A percentile compares a stretch with the other conserved stretches of the same genome.
Evolutionary conservation across 2,797 vertebrate species (phyloP).

Genomic region (Channa striata): DNA sequence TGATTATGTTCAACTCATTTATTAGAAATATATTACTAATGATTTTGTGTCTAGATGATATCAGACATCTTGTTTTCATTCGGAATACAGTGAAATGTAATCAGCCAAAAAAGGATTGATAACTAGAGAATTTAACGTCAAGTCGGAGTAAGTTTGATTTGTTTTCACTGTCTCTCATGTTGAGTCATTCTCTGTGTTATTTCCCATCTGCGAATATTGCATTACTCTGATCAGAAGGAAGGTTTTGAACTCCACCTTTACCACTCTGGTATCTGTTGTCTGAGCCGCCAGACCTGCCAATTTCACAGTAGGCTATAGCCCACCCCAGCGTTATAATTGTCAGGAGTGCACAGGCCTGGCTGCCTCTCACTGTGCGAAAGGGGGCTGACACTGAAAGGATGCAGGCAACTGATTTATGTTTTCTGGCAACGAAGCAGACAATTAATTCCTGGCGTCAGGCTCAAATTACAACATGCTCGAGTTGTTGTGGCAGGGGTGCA

Average conservation of each 20-base stretch:
- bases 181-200: conserved; percentile 11
- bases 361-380: conserved; percentile 42
- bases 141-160: background rate
- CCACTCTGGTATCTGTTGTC: conserved; percentile 37
- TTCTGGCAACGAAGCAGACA: conserved; percentile 75
- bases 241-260: conserved; percentile 51
- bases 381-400: conserved; percentile 52
- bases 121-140: conserved; percentile 8
- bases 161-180: background rate
- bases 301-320: conserved; percentile 64
- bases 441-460: conserved; percentile 71
- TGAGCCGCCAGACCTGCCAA: conserved; percentile 40
- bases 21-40: conserved; percentile 68
- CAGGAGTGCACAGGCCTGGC: conserved; percentile 29
- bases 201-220: conserved; percentile 9
- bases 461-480: conserved; percentile 74
- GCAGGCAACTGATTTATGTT: conserved; percentile 76
- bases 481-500: conserved; percentile 67
- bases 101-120: conserved; percentile 25
- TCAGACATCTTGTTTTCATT: conserved; percentile 55
- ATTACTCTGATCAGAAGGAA: background rate
- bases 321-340: conserved; percentile 42
- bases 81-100: conserved; percentile 28
- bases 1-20: conserved; percentile 66
- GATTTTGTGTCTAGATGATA: conserved; percentile 65